phyloP scores from a whole-genome alignment of 2,113 vertebrate genomes.

The Triplophysa rosa region DNA sequence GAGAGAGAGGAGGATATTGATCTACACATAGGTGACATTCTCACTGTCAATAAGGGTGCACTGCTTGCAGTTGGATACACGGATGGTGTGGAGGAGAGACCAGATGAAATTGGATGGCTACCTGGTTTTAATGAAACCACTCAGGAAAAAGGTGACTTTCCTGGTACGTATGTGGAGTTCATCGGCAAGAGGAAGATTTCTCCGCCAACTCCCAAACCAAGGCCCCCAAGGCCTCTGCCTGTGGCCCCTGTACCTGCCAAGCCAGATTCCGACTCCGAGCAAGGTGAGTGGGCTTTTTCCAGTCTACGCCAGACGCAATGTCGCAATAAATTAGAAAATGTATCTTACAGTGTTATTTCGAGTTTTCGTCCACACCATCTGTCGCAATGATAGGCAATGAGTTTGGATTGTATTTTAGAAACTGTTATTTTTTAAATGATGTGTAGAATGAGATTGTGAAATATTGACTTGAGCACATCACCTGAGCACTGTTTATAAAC shows the following conservation, averaged over 20 bases:
- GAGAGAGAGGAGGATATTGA: conserved; percentile 95
- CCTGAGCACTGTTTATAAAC: too few relatives aligned
- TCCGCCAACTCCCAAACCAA: conserved; percentile 93
- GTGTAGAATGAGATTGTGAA: not conserved
- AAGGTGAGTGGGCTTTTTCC: conserved; percentile 76
- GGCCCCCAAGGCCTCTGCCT: conserved; percentile 91
- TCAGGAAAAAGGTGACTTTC: conserved; percentile 95
- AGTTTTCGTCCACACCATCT: not conserved
- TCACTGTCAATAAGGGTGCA: conserved; percentile 91
- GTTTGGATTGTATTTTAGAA: too few relatives aligned
- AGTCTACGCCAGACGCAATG: not conserved
- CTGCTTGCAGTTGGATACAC: conserved; percentile 87
- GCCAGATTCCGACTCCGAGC: conserved; percentile 84
- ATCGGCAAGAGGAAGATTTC: conserved; percentile 92
- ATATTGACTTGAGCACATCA: not conserved
- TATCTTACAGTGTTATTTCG: not conserved
- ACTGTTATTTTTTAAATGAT: too few relatives aligned
- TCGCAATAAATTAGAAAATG: too few relatives aligned
- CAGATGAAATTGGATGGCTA: conserved; percentile 94
- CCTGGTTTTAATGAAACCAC: conserved; percentile 95
- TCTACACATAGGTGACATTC: conserved; percentile 87
- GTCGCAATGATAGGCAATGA: too few relatives aligned
- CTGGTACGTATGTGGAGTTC: conserved; percentile 96
- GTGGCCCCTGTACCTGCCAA: conserved; percentile 82
- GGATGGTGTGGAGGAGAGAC: conserved; percentile 90